Conservation (phyloP, 2,888 invertebrate species). For the Deladenus siricidicola region DNA sequence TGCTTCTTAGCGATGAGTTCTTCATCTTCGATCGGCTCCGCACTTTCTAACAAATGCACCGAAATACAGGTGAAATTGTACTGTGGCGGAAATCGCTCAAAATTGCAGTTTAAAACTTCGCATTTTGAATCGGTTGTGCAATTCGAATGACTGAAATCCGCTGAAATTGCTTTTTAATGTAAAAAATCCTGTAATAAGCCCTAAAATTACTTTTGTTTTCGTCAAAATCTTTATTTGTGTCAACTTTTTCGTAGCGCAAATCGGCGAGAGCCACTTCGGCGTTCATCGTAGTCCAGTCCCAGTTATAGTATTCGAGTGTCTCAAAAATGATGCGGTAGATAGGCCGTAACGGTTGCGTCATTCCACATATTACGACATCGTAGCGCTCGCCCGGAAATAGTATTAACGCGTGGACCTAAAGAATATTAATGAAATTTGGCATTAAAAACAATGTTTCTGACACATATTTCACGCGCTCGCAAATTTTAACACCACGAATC, state of each 20-base stretch:
- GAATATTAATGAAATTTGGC: neutral
- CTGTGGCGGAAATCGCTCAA: conserved; percentile 27
- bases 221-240: neutral
- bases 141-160: conserved; percentile 32
- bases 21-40: conserved; percentile 15
- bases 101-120: conserved; percentile 41
- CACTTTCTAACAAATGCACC: conserved; percentile 32
- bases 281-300: conserved; percentile 36
- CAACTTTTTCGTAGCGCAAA: conserved; percentile 33
- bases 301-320: conserved; percentile 32
- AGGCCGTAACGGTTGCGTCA: conserved; percentile 18
- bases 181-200: neutral
- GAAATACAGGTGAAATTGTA: conserved; percentile 35
- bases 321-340: conserved; percentile 33
- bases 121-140: conserved; percentile 31
- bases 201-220: neutral
- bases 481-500: neutral
- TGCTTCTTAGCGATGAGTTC: conserved; percentile 25
- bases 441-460: neutral
- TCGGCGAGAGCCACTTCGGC: conserved; percentile 39
- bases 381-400: conserved; percentile 51
- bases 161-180: conserved; percentile 15
- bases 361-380: conserved; percentile 40
- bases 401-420: conserved; percentile 34
- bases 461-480: neutral